These are phyloP conservation scores for Pelodytes ibericus DNA, from an alignment of 2,797 vertebrate species.

Conservation along the genomic window DNA sequence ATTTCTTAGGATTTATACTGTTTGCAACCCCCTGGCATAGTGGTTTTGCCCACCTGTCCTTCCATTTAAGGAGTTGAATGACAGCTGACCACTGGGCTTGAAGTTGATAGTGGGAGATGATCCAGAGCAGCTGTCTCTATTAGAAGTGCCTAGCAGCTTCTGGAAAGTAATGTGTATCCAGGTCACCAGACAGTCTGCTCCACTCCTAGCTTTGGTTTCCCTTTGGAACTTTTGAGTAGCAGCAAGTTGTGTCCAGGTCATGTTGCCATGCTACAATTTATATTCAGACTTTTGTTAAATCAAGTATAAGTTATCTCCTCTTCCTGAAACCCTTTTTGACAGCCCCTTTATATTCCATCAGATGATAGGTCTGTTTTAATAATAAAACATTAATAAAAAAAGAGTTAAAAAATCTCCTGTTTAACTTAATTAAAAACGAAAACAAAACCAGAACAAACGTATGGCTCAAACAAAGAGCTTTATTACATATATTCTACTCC, in stretches of 20 bases:
- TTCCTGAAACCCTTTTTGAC: too few relatives aligned
- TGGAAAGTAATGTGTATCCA: slow-evolving; percentile 64
- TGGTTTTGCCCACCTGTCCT: slow-evolving; percentile 50
- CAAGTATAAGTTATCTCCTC: too few relatives aligned
- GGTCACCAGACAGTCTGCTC: slow-evolving; percentile 14
- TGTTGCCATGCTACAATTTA: too few relatives aligned
- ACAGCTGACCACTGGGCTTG: slow-evolving; percentile 58
- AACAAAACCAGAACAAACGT: too few relatives aligned
- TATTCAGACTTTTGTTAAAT: too few relatives aligned
- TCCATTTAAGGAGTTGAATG: slow-evolving; percentile 67
- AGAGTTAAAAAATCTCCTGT: too few relatives aligned
- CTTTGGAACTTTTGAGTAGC: background rate
- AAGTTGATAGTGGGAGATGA: slow-evolving; percentile 41
- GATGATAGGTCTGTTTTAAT: too few relatives aligned
- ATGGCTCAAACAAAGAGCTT: too few relatives aligned
- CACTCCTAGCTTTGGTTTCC: slow-evolving; percentile 21
- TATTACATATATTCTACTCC: too few relatives aligned
- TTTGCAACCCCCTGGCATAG: background rate
- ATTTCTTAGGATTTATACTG: background rate
- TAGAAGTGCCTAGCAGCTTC: slow-evolving; percentile 74
- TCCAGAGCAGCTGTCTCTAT: slow-evolving; percentile 65
- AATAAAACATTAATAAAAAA: too few relatives aligned
- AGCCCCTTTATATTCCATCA: too few relatives aligned
- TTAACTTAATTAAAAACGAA: too few relatives aligned
- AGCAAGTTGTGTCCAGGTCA: background rate